Percentiles rank a stretch among this genome's conserved stretches.
Conservation (phyloP, 2,888 invertebrate species). For the Trissoscelio sp. region DNA sequence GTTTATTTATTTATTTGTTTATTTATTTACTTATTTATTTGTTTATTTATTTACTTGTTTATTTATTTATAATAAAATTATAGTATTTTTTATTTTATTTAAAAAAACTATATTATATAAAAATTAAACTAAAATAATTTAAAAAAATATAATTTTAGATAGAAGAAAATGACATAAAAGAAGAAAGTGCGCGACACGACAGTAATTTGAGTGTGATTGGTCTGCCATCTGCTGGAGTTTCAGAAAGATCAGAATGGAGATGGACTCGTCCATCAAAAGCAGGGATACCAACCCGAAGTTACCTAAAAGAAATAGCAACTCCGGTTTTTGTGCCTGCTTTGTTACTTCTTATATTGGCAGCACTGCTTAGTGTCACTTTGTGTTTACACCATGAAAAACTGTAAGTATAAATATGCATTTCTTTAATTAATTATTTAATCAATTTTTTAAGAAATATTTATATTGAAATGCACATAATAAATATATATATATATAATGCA, state of each 20-base stretch:
- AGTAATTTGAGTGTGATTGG: slow-evolving; percentile 79
- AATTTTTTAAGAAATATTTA: no score
- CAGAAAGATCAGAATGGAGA: slow-evolving; percentile 83
- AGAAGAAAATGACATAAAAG: slow-evolving; percentile 76
- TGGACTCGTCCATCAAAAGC: slow-evolving; percentile 87
- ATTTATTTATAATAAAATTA: no score
- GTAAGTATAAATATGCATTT: slow-evolving; percentile 86
- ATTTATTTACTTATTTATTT: no score
- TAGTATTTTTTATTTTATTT: no score
- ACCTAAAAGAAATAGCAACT: slow-evolving; percentile 88
- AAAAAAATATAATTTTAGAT: no score
- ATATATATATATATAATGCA: no score
- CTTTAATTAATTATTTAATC: no score
- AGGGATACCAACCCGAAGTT: slow-evolving; percentile 88
- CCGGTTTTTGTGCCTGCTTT: slow-evolving; percentile 89
- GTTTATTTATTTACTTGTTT: no score
- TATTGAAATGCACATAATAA: no score
- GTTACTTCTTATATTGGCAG: slow-evolving; percentile 87
- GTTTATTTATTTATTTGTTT: no score
- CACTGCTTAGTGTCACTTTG: slow-evolving; percentile 88
- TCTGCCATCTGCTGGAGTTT: slow-evolving; percentile 76
- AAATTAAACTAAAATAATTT: no score
- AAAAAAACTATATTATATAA: no score
- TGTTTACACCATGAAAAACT: slow-evolving; percentile 91
- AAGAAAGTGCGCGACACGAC: slow-evolving; percentile 79